A percentile compares a stretch with the other conserved stretches of the same genome.
Evolutionary conservation across 2,797 vertebrate genomes (phyloP).

Genomic region (Acanthornis magna): DNA sequence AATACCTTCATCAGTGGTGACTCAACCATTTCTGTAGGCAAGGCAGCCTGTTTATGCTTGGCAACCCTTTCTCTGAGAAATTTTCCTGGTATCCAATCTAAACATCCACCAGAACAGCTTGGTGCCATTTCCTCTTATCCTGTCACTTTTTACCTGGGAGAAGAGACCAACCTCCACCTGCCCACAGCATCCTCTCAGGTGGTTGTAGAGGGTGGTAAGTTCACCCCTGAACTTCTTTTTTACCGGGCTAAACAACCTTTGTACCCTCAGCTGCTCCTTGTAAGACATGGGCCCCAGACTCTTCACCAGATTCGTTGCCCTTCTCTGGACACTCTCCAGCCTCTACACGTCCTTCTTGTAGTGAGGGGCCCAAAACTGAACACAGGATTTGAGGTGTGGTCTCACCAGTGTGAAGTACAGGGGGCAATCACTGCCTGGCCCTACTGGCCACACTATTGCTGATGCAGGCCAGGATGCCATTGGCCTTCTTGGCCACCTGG

Average conservation of each 20-base stretch:
- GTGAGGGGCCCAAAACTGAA: not conserved
- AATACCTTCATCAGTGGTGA: not conserved
- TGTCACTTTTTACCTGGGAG: not conserved
- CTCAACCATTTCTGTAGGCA: not conserved
- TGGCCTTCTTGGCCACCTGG: not conserved
- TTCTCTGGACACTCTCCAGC: not conserved
- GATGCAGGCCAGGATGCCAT: not conserved
- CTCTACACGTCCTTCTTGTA: not conserved
- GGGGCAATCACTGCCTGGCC: not conserved
- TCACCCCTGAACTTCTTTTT: not conserved
- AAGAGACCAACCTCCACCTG: not conserved
- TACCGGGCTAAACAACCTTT: not conserved
- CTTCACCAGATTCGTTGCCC: not conserved
- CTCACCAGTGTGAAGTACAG: fast-evolving
- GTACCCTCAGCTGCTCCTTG: not conserved
- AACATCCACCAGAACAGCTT: not conserved
- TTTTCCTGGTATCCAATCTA: not conserved
- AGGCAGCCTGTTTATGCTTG: not conserved
- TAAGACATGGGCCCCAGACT: not conserved
- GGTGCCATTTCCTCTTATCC: not conserved
- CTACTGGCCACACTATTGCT: not conserved
- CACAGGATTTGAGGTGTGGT: fast-evolving
- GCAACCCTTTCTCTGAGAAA: not conserved
- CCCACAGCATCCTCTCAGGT: not conserved
- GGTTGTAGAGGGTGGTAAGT: not conserved